A percentile compares a stretch with the other conserved stretches of the same genome.
Evolutionary conservation across 2,888 invertebrate species (phyloP).

Genomic region (Pachymerium ferrugineum): DNA sequence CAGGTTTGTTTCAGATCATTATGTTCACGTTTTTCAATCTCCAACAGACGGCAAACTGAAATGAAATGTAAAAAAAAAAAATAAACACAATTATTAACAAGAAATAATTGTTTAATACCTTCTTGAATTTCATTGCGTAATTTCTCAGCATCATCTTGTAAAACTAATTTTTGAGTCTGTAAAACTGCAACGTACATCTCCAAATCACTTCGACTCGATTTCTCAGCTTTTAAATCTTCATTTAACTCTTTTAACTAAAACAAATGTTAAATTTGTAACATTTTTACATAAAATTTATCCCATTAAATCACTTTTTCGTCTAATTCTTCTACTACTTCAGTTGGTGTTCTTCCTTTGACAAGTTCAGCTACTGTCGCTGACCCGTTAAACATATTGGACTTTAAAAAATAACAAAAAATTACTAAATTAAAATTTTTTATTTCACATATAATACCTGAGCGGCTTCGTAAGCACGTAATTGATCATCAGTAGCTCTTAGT

Average conservation of each 20-base stretch:
- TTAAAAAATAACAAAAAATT: neutral
- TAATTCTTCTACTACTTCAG: conserved; percentile 43
- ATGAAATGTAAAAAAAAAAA: neutral
- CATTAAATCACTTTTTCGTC: conserved; percentile 43
- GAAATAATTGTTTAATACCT: conserved; percentile 40
- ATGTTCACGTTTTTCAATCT: conserved; percentile 50
- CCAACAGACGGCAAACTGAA: conserved; percentile 47
- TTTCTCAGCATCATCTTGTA: conserved; percentile 51
- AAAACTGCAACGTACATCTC: conserved; percentile 54
- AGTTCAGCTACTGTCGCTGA: conserved; percentile 40
- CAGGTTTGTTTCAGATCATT: conserved; percentile 50
- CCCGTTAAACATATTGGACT: conserved; percentile 36
- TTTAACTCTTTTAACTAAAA: conserved; percentile 48
- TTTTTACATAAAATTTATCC: neutral
- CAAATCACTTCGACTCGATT: conserved; percentile 49
- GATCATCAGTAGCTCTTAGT: conserved; percentile 67
- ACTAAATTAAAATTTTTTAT: neutral
- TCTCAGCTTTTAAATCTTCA: conserved; percentile 50
- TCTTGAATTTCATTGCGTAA: conserved; percentile 47
- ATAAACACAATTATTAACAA: neutral
- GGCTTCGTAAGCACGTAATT: conserved; percentile 50
- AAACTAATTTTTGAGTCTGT: conserved; percentile 51
- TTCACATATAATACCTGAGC: conserved; percentile 36
- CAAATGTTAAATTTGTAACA: neutral
- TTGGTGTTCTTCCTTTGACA: conserved; percentile 41